Evolutionary conservation across 2,797 vertebrate genomes (phyloP), one percentile per base, ranked within the genome.

Genomic region (Echeneis naucrates): DNA sequence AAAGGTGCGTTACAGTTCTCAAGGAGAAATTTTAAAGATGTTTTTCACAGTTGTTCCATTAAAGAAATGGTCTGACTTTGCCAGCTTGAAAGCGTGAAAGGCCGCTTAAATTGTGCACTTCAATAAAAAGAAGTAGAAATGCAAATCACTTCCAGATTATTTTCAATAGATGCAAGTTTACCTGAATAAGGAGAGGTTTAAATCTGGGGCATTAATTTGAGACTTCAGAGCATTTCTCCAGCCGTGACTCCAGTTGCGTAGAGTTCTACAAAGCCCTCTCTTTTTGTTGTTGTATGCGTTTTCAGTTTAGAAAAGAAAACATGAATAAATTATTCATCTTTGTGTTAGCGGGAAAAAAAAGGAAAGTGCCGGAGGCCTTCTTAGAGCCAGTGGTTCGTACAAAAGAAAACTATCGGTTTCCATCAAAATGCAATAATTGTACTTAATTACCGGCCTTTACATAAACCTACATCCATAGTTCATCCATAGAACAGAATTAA

Each of bases 301-400:
- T 64, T 59, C 12, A 4, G 42, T 73, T 66, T 68, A 62, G 3
- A 64, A 74, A 84, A 57, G 72, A 80, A 76, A 72, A 27, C 45
- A 47, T 23, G 2, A 42, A 27, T 82, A 21, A 81, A 86, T 78
- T 69, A 78, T 80, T 83, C 23, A 77, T 74, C 62, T 66, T 44
- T 33, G 62, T 68, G 62, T 63, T 68, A 21, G 53, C 42, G 68
- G 66, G 78, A 75, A 72, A 17, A 74, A 71, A n/a, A 63, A 27
- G 16, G 16, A 66, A 77, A 72, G 37, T 16, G 54, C 63, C 63
- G 0, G 1, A 45, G 56, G 68, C 54, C 61, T 2, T 65, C 24
- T 37, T 8, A 19, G 23, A 58, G 68, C 60, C 50, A 63, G 21
- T 16, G 32, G 17, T 37, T 58, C 21, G 30, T 45, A 47, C 38